Base-by-base conservation (phyloP, 2,113 vertebrate species). In the Lophotis ruficrista region DNA sequence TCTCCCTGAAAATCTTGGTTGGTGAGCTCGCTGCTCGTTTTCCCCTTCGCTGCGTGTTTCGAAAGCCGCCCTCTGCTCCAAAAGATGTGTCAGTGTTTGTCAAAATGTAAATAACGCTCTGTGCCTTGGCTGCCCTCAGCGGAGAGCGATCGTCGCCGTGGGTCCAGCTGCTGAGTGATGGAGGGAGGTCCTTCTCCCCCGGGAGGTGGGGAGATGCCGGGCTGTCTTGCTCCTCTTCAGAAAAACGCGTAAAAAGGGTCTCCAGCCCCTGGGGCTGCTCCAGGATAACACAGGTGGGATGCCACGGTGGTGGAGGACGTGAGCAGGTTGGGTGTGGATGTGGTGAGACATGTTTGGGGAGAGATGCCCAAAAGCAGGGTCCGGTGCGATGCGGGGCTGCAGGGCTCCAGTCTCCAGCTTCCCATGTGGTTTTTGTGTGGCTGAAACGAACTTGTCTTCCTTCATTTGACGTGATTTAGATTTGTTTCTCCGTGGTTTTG, bases 391-490 rank as follows among this genome's bases (percentile, higher is more conserved):
- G 73, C 9, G 41, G 30, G 37, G 21, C 31, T 23, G 17, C 31
- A 27, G 14, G 24, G 23, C 35, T 81, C 24, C 18, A 5, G 14
- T 12, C 27, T 72, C 14, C 56, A 38, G 33, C 51, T 58, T 45
- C 24, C 43, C 4, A 1, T 0, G 22, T 24, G 18, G 7, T 3
- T n/a, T 82, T 87, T 14, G 20, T 25, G 62, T 14, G 70, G 38
- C 33, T 43, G 83, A 20, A 78, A 24, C 18, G 14, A 22, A 30
- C 10, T 61, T 1, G 2, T 18, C 51, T 62, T 50, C 57, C 4
- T 66, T 65, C 1, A 0, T 43, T 12, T n/a, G 17, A 23, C 0
- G 1, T 2, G 7, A 9, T 6, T 13, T 16, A 7, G 19, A 14
- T 78, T 47, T 69, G 27, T 13, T 13, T 51, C 68, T 20, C 33